phyloP scores from a whole-genome alignment of 2,888 invertebrate genomes.

The Cryptus viduatorius region DNA sequence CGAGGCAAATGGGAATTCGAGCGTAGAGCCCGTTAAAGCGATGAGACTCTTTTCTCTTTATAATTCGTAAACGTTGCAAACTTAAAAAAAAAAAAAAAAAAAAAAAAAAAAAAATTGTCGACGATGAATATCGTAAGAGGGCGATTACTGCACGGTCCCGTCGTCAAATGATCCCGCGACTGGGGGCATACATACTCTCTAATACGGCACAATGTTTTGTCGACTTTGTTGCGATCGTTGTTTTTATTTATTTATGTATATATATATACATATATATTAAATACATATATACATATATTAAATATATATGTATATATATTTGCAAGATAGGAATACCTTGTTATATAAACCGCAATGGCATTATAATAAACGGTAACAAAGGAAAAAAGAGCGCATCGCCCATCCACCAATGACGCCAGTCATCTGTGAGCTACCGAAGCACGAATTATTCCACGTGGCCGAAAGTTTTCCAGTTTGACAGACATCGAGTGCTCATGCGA shows the following conservation, averaged over 20 bases:
- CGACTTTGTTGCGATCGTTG: background rate
- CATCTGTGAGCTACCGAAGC: slow-evolving; percentile 56
- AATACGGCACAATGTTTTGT: slow-evolving; percentile 30
- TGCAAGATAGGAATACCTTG: background rate
- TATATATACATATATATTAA: background rate
- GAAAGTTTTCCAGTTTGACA: slow-evolving; percentile 83
- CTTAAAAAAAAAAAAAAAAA: background rate
- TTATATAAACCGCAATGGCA: slow-evolving; percentile 34
- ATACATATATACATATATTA: background rate
- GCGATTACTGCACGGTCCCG: slow-evolving; percentile 51
- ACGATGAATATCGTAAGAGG: slow-evolving; percentile 6
- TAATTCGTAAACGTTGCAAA: slow-evolving; percentile 2
- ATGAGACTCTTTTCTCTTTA: background rate
- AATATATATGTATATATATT: background rate
- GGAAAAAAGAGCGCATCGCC: slow-evolving; percentile 37
- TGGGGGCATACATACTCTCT: slow-evolving; percentile 23
- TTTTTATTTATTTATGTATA: background rate
- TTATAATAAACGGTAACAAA: slow-evolving; percentile 46
- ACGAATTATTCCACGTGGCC: slow-evolving; percentile 81
- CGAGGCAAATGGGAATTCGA: no score
- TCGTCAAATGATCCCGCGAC: slow-evolving; percentile 46
- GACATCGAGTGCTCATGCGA: slow-evolving; percentile 81
- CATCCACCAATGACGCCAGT: slow-evolving; percentile 49
- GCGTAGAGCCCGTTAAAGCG: slow-evolving; percentile 14
- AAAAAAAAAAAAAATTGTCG: background rate